Conservation (phyloP, 2,113 vertebrate genomes). For the Noturus placidus region DNA sequence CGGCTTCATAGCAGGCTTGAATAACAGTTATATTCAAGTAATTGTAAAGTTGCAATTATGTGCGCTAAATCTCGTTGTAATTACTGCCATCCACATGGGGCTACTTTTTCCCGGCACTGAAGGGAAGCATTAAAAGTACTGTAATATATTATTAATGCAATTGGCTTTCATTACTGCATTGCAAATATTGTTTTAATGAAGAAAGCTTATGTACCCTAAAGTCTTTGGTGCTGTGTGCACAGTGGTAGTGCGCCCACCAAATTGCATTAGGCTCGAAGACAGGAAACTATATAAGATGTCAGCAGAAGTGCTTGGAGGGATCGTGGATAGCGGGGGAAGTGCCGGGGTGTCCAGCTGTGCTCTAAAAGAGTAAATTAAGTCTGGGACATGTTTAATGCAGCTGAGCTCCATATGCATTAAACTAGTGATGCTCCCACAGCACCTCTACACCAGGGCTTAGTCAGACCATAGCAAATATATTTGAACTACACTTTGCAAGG, state of each 20-base stretch:
- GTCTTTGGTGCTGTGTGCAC: constrained; percentile 21
- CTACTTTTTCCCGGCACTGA: constrained; percentile 5
- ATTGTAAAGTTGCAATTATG: constrained; percentile 40
- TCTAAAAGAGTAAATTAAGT: constrained; percentile 39
- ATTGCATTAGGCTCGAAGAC: constrained; percentile 40
- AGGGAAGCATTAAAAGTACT: background rate
- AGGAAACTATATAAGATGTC: constrained; percentile 44
- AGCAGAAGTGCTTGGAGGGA: constrained; percentile 31
- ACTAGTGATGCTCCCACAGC: constrained; percentile 28
- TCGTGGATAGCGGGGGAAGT: constrained; percentile 22
- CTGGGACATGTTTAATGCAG: constrained; percentile 21
- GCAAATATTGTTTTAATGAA: constrained; percentile 41
- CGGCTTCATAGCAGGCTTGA: constrained; percentile 6
- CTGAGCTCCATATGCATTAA: constrained; percentile 44
- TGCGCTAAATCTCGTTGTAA: constrained; percentile 24
- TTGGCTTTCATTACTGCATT: constrained; percentile 35
- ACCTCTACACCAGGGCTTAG: constrained; percentile 22
- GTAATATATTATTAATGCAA: constrained; percentile 46
- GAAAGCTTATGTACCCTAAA: constrained; percentile 23
- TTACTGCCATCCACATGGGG: constrained; percentile 37
- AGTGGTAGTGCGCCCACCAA: constrained; percentile 19
- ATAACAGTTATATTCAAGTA: constrained; percentile 18
- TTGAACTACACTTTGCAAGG: background rate
- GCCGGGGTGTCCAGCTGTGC: constrained; percentile 25
- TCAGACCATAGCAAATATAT: constrained; percentile 13